These are phyloP conservation scores for Perithous albicinctus DNA, from an alignment of 2,888 invertebrate genomes.

Conservation along the genomic window DNA sequence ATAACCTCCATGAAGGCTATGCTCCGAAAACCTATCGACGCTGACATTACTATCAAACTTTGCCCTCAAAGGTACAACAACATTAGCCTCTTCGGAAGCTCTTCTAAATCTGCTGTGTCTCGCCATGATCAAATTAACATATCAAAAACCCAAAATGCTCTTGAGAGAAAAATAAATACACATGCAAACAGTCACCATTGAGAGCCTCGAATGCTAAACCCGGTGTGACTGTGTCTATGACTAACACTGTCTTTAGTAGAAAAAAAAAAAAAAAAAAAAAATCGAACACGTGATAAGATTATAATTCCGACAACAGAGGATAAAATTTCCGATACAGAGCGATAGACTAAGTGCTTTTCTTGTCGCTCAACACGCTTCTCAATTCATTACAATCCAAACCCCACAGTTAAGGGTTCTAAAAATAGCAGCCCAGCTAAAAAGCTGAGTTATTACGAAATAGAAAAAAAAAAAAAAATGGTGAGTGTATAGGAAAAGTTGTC, in stretches of 20 bases:
- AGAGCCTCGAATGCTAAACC: background rate
- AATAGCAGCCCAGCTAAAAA: too few relatives aligned
- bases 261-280: too few relatives aligned
- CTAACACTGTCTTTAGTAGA: constrained; percentile 43
- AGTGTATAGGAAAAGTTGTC: too few relatives aligned
- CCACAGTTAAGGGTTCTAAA: too few relatives aligned
- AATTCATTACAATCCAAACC: too few relatives aligned
- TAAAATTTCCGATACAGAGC: constrained; percentile 1
- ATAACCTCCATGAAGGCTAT: constrained; percentile 75
- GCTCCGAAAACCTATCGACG: constrained; percentile 80
- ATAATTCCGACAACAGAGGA: constrained; percentile 18
- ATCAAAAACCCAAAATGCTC: background rate
- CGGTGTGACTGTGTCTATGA: constrained; percentile 57
- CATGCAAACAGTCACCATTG: background rate
- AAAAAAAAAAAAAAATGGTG: too few relatives aligned
- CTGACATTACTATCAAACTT: constrained; percentile 75
- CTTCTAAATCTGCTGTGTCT: constrained; percentile 59
- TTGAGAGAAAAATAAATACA: background rate
- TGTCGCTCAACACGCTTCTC: background rate
- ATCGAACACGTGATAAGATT: constrained; percentile 59
- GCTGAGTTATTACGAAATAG: too few relatives aligned
- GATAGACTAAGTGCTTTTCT: background rate
- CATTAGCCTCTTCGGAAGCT: constrained; percentile 44
- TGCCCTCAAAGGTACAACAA: constrained; percentile 70
- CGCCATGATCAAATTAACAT: constrained; percentile 50